Base-by-base conservation (phyloP, 2,888 invertebrate species). In the Atherix ibis region DNA sequence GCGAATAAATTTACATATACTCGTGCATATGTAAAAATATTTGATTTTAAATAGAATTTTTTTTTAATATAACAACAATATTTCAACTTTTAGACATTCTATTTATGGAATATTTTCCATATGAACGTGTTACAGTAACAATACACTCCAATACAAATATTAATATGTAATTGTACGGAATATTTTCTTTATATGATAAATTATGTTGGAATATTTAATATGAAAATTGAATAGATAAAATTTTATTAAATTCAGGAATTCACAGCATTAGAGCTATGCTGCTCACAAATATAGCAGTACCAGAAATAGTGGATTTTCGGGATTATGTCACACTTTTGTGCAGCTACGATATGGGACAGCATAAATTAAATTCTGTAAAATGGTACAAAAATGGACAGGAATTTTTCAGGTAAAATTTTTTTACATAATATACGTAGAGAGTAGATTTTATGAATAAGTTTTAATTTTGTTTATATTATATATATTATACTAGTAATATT, bases 341-440 rank as follows among this genome's bases (percentile, higher is more conserved):
- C 49, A 58, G 58, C 47, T 61, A 59, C 43, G 56, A 59, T 46
- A 59, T 61, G 54, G 56, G 58, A 44, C 54, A 54, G 46, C 56
- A 59, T 43, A 59, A 56, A 22, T 49, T 61, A 40, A 61, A 61
- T 44, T 61, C 61, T 4, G 61, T 61, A 40, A 61, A 61, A 53
- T 61, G 61, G 60, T 61, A 61, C 44, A 61, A 61, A 48, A 56
- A 61, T 50, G 56, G 53, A 19, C 52, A 48, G 40, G 61, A 61
- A 48, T 61, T 61, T 57, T 61, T 56, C 52, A 57, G 61, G 61
- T 61, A 43, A n/a, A n/a, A n/a, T n/a, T n/a, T n/a, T n/a, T n/a
- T n/a, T n/a, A n/a, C n/a, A n/a, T n/a, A n/a, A n/a, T n/a, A n/a
- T n/a, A n/a, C n/a, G n/a, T n/a, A n/a, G n/a, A 46, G 49, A 44